A percentile compares a stretch with the other conserved stretches of the same genome.
These are phyloP conservation scores for Nannoperca australis DNA, from an alignment of 2,797 vertebrate species.

Conservation along the genomic window DNA sequence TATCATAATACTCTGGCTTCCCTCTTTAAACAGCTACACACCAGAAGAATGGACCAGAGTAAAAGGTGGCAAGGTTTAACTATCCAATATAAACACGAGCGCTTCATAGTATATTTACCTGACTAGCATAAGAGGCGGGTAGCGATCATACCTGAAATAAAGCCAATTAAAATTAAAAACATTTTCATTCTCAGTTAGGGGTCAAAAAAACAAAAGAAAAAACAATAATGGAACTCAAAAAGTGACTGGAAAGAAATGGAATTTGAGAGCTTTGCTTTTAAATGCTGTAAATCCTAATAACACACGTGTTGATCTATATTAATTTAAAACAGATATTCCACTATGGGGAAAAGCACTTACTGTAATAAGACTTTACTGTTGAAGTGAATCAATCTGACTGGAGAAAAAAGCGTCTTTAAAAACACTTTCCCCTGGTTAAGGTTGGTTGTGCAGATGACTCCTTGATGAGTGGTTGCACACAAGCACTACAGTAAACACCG, in stretches of 20 bases:
- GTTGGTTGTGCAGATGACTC: slow-evolving; percentile 22
- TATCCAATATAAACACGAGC: slow-evolving; percentile 37
- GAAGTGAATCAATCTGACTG: slow-evolving; percentile 35
- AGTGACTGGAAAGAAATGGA: slow-evolving; percentile 40
- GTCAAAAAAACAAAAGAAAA: slow-evolving; percentile 8
- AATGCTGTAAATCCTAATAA: slow-evolving; percentile 42
- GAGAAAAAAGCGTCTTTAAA: slow-evolving; percentile 16
- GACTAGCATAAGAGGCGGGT: not conserved
- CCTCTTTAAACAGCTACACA: slow-evolving; percentile 56
- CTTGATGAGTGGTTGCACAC: slow-evolving; percentile 22
- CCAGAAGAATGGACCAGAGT: slow-evolving; percentile 53
- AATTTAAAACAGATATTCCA: slow-evolving; percentile 53
- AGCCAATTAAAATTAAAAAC: slow-evolving; percentile 16
- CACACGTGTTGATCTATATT: slow-evolving; percentile 37
- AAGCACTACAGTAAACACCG: slow-evolving; percentile 25
- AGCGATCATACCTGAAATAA: slow-evolving; percentile 21
- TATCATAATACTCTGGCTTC: slow-evolving; percentile 70
- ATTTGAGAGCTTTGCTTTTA: slow-evolving; percentile 31
- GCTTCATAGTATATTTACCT: slow-evolving; percentile 19
- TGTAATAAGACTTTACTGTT: slow-evolving; percentile 22
- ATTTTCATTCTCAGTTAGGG: slow-evolving; percentile 14
- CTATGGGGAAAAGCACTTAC: slow-evolving; percentile 21
- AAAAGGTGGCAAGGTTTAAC: slow-evolving; percentile 42
- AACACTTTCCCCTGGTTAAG: slow-evolving; percentile 15
- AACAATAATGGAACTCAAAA: slow-evolving; percentile 32